Evolutionary conservation across 2,888 invertebrate genomes (phyloP), one percentile per base, ranked within the genome.

Genomic region (Poecilobothrus nobilitatus): DNA sequence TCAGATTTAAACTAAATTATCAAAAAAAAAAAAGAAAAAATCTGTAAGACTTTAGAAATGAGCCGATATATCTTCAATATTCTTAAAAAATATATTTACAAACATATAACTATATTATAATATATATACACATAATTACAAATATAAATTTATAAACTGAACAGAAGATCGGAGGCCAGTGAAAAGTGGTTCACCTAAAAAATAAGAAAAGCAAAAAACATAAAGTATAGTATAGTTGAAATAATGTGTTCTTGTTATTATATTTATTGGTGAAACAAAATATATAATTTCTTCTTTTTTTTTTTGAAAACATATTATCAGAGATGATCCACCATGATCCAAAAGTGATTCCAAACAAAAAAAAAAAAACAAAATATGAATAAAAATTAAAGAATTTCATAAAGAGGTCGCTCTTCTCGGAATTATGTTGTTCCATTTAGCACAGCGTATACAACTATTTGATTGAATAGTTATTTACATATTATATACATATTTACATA

Each of bases 361-460:
- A 53, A 53, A 53, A 53, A 12, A 53, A 18, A 9, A n/a, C 8
- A 53, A 53, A 53, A 53, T 12, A 18, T 12, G 53, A 6, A 41
- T n/a, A 15, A 53, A 53, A 53, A 8, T 10, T 8, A 53, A 53
- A 63, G 20, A 21, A 63, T 63, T 63, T 63, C 22, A 2, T 34
- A 37, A 65, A n/a, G n/a, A n/a, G n/a, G n/a, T n/a, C n/a, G 37
- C 65, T 65, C 76, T 80, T 79, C 79, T 78, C 76, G 76, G 79
- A 79, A 79, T 79, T 79, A 79, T 79, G 79, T 80, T 79, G 79
- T 80, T 79, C 80, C 78, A 78, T 75, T 80, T 80, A 77, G 65
- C 65, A 65, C 18, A 65, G 21, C 22, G 20, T 53, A 18, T 53
- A 53, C 12, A 53, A 12, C 18, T 18, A n/a, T 53, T 53, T 18